Percentiles rank a stretch among this genome's conserved stretches.
phyloP scores from a whole-genome alignment of 64 coral and sea anemone genomes.

The Stichodactyla mertensii region DNA sequence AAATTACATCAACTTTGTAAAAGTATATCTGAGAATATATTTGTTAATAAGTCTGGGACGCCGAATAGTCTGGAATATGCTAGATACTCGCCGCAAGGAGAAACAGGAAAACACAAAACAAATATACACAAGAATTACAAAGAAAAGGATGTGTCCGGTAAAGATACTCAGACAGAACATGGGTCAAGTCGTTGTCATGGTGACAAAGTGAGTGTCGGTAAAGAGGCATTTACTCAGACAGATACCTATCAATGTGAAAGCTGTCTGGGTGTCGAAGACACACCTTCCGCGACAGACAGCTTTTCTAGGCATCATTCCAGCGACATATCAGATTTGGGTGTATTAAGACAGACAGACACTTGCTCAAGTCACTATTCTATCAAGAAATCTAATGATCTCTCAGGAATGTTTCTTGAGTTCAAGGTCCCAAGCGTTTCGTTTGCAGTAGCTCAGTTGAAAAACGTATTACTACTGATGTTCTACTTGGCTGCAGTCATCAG shows the following conservation, averaged over 20 bases:
- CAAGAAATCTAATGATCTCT: not conserved
- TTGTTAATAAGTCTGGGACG: not conserved
- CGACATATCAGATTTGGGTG: too few relatives aligned
- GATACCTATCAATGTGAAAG: not conserved
- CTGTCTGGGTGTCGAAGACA: not conserved
- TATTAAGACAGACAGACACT: not conserved
- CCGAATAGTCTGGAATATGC: not conserved
- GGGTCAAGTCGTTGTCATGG: not conserved
- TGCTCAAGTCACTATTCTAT: not conserved
- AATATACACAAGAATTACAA: too few relatives aligned
- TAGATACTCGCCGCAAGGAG: not conserved
- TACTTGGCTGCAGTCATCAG: not conserved
- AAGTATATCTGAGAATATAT: not conserved
- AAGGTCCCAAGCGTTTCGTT: not conserved
- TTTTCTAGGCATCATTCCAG: not conserved
- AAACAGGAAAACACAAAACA: not conserved
- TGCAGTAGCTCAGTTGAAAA: not conserved
- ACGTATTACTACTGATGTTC: not conserved
- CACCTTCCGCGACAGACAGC: not conserved
- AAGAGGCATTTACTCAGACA: not conserved
- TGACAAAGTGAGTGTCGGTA: not conserved
- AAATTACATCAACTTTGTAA: not conserved
- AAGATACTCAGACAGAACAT: not conserved
- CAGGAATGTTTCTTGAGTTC: not conserved
- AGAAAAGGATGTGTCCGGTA: not conserved